These are phyloP conservation scores for Ammodytes dubius DNA, from an alignment of 2,113 vertebrate genomes.

Conservation along the genomic window DNA sequence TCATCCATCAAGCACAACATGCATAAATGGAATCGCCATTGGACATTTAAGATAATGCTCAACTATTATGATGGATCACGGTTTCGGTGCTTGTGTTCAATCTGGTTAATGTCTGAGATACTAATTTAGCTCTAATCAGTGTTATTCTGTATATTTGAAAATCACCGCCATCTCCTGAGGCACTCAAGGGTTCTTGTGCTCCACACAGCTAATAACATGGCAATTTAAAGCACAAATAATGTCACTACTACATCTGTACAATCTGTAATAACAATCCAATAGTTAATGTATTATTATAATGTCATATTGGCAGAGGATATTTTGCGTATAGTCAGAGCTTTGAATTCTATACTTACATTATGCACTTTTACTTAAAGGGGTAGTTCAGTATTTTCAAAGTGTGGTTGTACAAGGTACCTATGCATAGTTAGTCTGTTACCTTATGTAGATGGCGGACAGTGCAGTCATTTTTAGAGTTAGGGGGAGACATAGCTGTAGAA, in stretches of 20 bases:
- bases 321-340: background rate
- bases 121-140: slow-evolving; percentile 71
- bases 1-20: slow-evolving; percentile 83
- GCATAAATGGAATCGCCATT: slow-evolving; percentile 81
- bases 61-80: slow-evolving; percentile 77
- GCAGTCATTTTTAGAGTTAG: no score
- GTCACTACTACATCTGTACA: background rate
- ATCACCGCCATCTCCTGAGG: slow-evolving; percentile 40
- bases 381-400: no score
- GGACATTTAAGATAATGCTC: slow-evolving; percentile 80
- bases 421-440: no score
- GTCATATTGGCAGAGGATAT: background rate
- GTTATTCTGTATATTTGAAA: slow-evolving; percentile 48
- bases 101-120: slow-evolving; percentile 74
- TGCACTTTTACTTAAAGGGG: background rate
- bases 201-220: slow-evolving; percentile 6
- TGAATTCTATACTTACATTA: background rate
- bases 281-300: background rate
- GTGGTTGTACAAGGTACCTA: no score
- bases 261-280: background rate
- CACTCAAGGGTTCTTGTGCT: background rate
- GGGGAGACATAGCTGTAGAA: no score
- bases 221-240: slow-evolving; percentile 5
- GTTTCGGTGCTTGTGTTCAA: slow-evolving; percentile 71
- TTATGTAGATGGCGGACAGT: no score